Base-by-base conservation (phyloP, 2,113 vertebrate genomes). In the Murina feae region DNA sequence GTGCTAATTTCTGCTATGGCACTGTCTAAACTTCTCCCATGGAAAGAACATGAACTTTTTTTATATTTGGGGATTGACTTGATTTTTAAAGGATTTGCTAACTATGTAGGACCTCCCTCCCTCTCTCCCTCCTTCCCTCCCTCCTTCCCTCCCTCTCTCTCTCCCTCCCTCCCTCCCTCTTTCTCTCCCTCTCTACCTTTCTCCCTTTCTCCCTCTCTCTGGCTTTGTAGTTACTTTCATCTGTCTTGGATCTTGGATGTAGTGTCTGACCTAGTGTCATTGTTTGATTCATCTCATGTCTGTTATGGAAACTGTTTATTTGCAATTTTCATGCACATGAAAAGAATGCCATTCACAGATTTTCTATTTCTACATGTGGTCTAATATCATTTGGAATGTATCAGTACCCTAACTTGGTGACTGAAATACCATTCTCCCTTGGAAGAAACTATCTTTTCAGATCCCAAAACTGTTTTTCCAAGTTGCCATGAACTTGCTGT, bases 1-100 rank as follows among this genome's bases (percentile, higher is more conserved):
- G 90, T 96, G 60, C 30, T 96, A 78, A 90, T 97, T 96, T 51
- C 88, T 96, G 21, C 94, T 49, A 12, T 37, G 91, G 55, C 47
- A 86, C 86, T 87, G n/a, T 96, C 80, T 72, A 92, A 68, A 35
- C 35, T 75, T 89, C 53, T 96, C 16, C 25, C 28, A 18, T 65
- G 72, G 51, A 94, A 86, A 44, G 53, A 87, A 44, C 69, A 91
- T 89, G 23, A 78, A 25, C 23, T 58, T 39, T 91, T 93, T 91
- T 75, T 88, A 60, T 90, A 74, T 95, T 93, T 89, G 79, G 71
- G 51, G 55, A 81, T 37, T 74, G 66, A 75, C 37, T 92, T 85
- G 30, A 63, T 89, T 96, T 63, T 96, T 81, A 91, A 94, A 94
- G 71, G 60, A 90, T 49, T 91, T 25, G 39, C 37, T 92, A 83